Evolutionary conservation across 2,797 vertebrate species (phyloP), one percentile per base, ranked within the genome.

Genomic region (Octomys mimax): DNA sequence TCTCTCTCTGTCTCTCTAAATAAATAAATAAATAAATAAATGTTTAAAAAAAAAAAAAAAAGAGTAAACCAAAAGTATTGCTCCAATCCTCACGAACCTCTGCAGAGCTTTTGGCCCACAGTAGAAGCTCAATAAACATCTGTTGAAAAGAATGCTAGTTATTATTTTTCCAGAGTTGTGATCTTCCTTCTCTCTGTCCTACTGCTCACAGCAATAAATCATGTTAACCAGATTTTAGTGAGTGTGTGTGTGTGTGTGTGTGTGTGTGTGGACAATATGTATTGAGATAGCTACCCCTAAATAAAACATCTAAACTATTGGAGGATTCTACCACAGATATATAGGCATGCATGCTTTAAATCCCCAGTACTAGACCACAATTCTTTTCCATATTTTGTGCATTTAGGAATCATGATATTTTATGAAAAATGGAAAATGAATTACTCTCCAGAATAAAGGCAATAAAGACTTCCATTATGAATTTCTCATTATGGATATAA

Each of bases 371-470:
- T 93, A 14, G 59, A 52, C 13, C 33, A 82, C 88, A 94, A 31
- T 86, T 33, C 52, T 89, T 87, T 9, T 18, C 57, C 77, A 83
- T n/a, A 57, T 71, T 96, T 89, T 83, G 57, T 93, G 57, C 57
- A 86, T 89, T 96, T 79, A 95, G 26, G 52, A 95, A 66, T 96
- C 66, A 71, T 91, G 78, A 85, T 39, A 73, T 33, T 89, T 96
- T 66, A 79, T 89, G 86, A 54, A 96, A 62, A 95, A 70, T 89
- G 42, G 94, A 97, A 95, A 85, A 94, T 13, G 39, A 95, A 28
- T 83, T 5, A 1, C 49, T 97, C 91, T 95, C 36, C 62, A 91
- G 79, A 70, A 86, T 95, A 78, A 95, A 95, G 89, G 88, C 87
- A 96, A 92, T 82, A 39, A 96, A 94, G 87, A 57, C 64, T 94